Percentiles rank a stretch among this genome's conserved stretches.
phyloP scores from a whole-genome alignment of 2,113 vertebrate genomes.

The Pipa parva region DNA sequence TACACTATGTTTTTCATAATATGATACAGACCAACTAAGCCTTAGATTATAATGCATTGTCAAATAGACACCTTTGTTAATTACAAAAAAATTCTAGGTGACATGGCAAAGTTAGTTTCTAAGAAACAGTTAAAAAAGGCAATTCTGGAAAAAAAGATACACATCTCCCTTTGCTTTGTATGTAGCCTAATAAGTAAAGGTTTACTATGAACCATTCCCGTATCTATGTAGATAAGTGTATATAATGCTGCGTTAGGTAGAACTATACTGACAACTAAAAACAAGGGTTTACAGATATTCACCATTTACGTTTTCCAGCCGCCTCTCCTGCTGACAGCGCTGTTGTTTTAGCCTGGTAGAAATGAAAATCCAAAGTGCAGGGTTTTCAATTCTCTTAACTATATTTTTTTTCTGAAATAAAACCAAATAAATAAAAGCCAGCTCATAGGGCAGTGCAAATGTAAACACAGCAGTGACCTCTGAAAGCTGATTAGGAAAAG shows the following conservation, averaged over 20 bases:
- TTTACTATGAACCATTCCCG: no score
- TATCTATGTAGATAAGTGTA: no score
- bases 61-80: no score
- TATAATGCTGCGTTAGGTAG: no score
- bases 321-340: not conserved
- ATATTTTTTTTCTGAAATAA: slow-evolving; percentile 9
- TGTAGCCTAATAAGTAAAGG: no score
- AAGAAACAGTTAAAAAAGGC: not conserved
- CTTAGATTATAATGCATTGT: no score
- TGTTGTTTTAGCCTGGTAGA: slow-evolving; percentile 1
- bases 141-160: not conserved
- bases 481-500: not conserved
- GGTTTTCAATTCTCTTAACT: slow-evolving; percentile 23
- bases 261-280: not conserved
- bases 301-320: not conserved
- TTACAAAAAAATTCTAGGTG: no score
- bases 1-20: no score
- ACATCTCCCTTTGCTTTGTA: not conserved
- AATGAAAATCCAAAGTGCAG: slow-evolving; percentile 34
- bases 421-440: slow-evolving; percentile 22
- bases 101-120: no score
- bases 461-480: slow-evolving; percentile 18
- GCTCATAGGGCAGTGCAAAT: slow-evolving; percentile 15
- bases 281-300: not conserved
- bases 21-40: no score